Percentiles rank a stretch among this genome's conserved stretches.
Conservation (phyloP, 2,113 vertebrate genomes). For the Lycaon pictus region DNA sequence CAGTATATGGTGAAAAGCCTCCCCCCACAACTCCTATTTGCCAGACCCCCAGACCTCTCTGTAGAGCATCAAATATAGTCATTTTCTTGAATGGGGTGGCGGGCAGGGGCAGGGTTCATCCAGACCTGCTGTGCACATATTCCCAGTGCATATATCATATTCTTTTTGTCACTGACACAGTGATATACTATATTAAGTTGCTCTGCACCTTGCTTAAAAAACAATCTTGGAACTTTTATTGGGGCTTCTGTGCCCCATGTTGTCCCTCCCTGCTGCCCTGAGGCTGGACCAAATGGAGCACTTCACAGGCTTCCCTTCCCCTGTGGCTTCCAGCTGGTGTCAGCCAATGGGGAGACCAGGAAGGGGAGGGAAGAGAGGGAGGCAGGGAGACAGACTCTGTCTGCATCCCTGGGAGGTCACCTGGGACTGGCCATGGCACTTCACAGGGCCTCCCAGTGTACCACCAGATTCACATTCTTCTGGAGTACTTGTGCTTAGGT, state of each 20-base stretch:
- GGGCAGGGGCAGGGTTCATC: neutral
- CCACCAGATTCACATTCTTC: neutral
- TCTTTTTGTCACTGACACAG: neutral
- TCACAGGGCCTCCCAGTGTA: neutral
- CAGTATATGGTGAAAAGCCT: neutral
- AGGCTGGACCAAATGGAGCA: fast-evolving
- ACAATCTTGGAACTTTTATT: neutral
- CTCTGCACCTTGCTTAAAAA: neutral
- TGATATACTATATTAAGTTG: neutral
- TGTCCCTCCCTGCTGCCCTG: neutral
- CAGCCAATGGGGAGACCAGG: neutral
- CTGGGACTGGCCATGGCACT: neutral
- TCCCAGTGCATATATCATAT: constrained; percentile 79
- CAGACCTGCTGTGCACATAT: constrained; percentile 77
- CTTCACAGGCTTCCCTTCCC: neutral
- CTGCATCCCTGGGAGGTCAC: neutral
- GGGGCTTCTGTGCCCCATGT: neutral
- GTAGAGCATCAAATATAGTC: neutral
- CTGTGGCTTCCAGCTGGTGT: neutral
- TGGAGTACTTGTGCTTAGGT: neutral
- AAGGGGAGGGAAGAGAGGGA: neutral
- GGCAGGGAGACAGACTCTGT: neutral
- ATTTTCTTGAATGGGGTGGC: neutral
- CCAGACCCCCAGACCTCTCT: neutral
- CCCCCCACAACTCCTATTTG: neutral